These are phyloP conservation scores for Antennarius striatus DNA, from an alignment of 2,113 vertebrate genomes.

Conservation along the genomic window DNA sequence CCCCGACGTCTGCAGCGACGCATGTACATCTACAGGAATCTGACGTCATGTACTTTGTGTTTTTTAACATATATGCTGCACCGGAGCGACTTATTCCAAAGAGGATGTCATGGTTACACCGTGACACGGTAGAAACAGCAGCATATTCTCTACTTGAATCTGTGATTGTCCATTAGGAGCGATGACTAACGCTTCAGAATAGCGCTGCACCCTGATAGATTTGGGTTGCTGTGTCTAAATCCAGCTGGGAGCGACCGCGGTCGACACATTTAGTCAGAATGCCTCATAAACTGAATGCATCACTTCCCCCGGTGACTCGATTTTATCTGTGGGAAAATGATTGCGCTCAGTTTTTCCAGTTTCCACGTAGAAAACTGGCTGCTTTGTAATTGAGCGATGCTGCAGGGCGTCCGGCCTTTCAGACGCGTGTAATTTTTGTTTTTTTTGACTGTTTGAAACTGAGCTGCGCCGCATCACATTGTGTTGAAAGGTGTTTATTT, in stretches of 20 bases:
- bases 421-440: too few species aligned
- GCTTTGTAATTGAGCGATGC: neutral
- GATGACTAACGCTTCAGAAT: neutral
- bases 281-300: neutral
- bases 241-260: constrained; percentile 3
- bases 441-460: too few species aligned
- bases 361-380: neutral
- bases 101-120: neutral
- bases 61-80: too few species aligned
- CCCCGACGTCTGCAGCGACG: neutral
- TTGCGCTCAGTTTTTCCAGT: neutral
- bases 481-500: neutral
- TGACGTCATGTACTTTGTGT: neutral
- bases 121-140: neutral
- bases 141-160: neutral
- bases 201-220: neutral
- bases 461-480: neutral
- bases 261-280: constrained; percentile 1
- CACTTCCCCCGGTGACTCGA: neutral
- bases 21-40: neutral
- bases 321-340: neutral
- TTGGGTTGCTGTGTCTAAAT: neutral
- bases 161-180: neutral
- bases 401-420: neutral
- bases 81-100: too few species aligned